A percentile compares a stretch with the other conserved stretches of the same genome.
Evolutionary conservation across 2,888 invertebrate genomes (phyloP).

Genomic region (Chymomyza procnemis): DNA sequence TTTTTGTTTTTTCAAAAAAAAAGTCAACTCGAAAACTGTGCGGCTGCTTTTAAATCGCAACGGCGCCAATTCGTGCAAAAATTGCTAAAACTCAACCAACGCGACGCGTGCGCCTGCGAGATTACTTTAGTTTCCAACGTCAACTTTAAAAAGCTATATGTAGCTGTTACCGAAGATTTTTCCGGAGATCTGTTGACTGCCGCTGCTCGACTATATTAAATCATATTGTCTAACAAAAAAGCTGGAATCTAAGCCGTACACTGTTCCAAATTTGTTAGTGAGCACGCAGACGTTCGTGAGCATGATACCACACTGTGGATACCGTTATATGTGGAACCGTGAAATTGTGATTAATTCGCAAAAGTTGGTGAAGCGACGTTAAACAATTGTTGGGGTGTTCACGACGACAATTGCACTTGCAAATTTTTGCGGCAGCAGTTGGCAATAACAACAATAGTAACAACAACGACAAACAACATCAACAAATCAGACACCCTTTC

Average conservation of each 20-base stretch:
- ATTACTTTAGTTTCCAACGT: not conserved
- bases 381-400: conserved; percentile 76
- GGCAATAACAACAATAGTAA: conserved; percentile 21
- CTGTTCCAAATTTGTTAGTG: conserved; percentile 48
- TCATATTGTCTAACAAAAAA: not conserved
- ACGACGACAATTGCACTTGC: conserved; percentile 4
- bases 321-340: conserved; percentile 94
- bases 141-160: conserved; percentile 40
- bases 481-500: conserved; percentile 37
- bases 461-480: conserved; percentile 3
- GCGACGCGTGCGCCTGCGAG: conserved; percentile 61
- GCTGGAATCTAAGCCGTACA: conserved; percentile 3
- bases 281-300: conserved; percentile 79
- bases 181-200: not conserved
- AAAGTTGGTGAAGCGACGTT: conserved; percentile 95
- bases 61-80: conserved; percentile 46
- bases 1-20: conserved; percentile 6
- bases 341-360: conserved; percentile 95
- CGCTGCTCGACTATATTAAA: not conserved
- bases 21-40: not conserved
- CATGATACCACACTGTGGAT: conserved; percentile 83
- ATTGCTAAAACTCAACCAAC: conserved; percentile 24
- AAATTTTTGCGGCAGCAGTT: conserved; percentile 64
- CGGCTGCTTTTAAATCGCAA: conserved; percentile 27
- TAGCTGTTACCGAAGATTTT: conserved; percentile 39